A percentile compares a stretch with the other conserved stretches of the same genome.
These are phyloP conservation scores for Poeciliopsis prolifica DNA, from an alignment of 2,113 vertebrate species.

Conservation along the genomic window DNA sequence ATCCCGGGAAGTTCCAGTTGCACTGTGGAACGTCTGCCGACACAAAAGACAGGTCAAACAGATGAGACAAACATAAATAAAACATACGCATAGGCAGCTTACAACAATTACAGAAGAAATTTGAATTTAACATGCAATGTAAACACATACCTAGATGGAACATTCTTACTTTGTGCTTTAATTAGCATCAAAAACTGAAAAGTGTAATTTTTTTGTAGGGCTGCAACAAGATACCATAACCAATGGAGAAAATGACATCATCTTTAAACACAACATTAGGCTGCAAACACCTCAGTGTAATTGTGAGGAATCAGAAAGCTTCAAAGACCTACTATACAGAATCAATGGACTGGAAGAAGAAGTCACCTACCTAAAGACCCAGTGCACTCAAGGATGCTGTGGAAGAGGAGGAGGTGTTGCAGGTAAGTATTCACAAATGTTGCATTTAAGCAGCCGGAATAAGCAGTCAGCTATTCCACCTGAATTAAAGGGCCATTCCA, in stretches of 20 bases:
- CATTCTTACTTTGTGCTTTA: neutral
- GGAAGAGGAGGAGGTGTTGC: conserved; percentile 57
- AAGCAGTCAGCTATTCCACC: neutral
- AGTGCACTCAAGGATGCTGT: conserved; percentile 83
- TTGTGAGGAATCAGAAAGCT: conserved; percentile 77
- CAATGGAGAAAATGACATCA: conserved; percentile 83
- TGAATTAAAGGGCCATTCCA: neutral
- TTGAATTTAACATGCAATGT: neutral
- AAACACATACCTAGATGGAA: neutral
- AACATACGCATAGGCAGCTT: neutral
- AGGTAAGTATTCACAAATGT: conserved; percentile 58
- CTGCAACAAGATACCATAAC: conserved; percentile 60
- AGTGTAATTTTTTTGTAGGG: conserved; percentile 32
- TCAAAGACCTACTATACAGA: conserved; percentile 83
- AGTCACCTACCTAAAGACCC: conserved; percentile 82
- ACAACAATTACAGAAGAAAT: conserved; percentile 1
- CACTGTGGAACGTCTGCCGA: conserved; percentile 74
- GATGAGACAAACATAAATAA: neutral
- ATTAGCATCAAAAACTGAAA: neutral
- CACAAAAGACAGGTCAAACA: conserved; percentile 60
- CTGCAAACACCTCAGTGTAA: conserved; percentile 79
- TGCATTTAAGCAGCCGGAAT: neutral
- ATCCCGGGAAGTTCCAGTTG: conserved; percentile 77
- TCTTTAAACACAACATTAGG: conserved; percentile 88
- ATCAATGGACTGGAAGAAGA: conserved; percentile 87